These are phyloP conservation scores for Pseudopleuronectes americanus DNA, from an alignment of 2,797 vertebrate species.

Conservation along the genomic window DNA sequence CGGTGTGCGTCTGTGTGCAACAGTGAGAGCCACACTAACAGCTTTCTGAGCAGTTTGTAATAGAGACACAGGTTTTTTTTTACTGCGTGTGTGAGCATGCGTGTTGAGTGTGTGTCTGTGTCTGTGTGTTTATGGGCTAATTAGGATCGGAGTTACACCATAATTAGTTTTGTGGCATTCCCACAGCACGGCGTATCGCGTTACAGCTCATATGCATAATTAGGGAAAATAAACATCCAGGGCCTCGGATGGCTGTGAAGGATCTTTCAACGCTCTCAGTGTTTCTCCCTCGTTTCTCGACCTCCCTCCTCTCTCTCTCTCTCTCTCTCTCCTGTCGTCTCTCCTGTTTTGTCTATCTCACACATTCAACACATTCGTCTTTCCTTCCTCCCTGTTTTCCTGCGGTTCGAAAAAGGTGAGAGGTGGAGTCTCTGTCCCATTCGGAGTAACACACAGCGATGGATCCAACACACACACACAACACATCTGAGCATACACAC, in stretches of 20 bases:
- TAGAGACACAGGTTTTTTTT: constrained; percentile 46
- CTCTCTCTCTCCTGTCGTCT: constrained; percentile 21
- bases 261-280: constrained; percentile 62
- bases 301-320: too few relatives aligned
- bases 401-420: constrained; percentile 18
- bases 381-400: constrained; percentile 23
- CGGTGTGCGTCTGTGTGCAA: constrained; percentile 26
- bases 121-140: constrained; percentile 79
- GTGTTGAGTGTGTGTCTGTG: constrained; percentile 23
- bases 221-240: constrained; percentile 73
- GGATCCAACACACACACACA: constrained; percentile 17
- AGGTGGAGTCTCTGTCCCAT: too few relatives aligned
- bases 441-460: neutral
- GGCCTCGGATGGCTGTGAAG: constrained; percentile 63
- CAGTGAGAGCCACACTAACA: constrained; percentile 51
- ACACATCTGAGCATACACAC: neutral
- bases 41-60: constrained; percentile 57
- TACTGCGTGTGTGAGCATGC: constrained; percentile 38
- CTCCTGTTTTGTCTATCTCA: constrained; percentile 58
- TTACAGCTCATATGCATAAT: constrained; percentile 80
- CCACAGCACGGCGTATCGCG: constrained; percentile 59
- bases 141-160: constrained; percentile 74
- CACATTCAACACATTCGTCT: constrained; percentile 7
- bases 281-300: neutral
- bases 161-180: constrained; percentile 79